phyloP scores from a whole-genome alignment of 2,888 invertebrate genomes.

The Parasteatoda lunata region DNA sequence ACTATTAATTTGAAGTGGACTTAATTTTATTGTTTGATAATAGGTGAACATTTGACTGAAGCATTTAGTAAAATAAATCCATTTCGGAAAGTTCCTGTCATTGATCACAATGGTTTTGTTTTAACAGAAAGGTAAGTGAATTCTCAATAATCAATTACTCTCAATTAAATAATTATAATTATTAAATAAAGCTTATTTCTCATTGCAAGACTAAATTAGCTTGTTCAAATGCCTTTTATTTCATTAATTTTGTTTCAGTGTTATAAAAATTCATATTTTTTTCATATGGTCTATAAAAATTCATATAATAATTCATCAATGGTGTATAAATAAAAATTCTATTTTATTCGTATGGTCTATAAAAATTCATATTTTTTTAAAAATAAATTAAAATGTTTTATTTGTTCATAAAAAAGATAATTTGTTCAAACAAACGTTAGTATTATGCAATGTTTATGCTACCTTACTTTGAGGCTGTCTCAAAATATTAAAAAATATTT shows the following conservation, averaged over 20 bases:
- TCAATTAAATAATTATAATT: too few relatives aligned
- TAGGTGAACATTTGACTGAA: constrained; percentile 74
- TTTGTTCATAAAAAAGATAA: not conserved
- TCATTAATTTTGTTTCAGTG: not conserved
- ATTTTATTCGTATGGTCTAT: too few relatives aligned
- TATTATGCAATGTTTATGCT: too few relatives aligned
- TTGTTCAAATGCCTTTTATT: not conserved
- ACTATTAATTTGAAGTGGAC: too few relatives aligned
- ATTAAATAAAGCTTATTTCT: not conserved
- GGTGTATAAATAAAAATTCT: too few relatives aligned
- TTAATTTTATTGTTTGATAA: constrained; percentile 21
- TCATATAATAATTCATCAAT: too few relatives aligned
- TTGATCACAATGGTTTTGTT: constrained; percentile 76
- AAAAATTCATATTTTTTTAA: not conserved
- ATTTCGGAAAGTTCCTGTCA: constrained; percentile 75
- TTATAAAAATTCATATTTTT: not conserved
- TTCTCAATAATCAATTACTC: not conserved
- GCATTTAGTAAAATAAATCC: constrained; percentile 75
- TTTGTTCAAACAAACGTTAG: not conserved
- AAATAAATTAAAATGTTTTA: not conserved
- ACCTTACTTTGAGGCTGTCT: too few relatives aligned
- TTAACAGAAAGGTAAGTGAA: constrained; percentile 75
- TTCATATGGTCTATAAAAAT: too few relatives aligned
- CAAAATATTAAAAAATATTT: too few relatives aligned
- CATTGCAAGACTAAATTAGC: too few relatives aligned